phyloP scores from a whole-genome alignment of 2,113 vertebrate genomes.

The Upupa epops region DNA sequence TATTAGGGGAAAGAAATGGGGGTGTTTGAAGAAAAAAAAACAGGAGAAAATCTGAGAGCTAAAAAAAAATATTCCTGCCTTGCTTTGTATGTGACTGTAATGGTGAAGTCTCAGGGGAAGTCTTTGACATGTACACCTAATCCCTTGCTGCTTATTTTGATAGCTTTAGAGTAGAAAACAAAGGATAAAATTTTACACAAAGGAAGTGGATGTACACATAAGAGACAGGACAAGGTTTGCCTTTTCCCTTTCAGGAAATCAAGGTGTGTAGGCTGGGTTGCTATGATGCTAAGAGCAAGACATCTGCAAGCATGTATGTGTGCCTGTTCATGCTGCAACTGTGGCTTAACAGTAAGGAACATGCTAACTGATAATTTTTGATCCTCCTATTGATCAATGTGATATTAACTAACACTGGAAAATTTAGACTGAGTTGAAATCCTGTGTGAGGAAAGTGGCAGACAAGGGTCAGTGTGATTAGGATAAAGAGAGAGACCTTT shows the following conservation, averaged over 20 bases:
- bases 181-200: neutral
- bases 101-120: neutral
- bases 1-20: neutral
- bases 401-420: neutral
- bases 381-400: neutral
- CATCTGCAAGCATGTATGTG: fast-evolving
- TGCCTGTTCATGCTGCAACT: fast-evolving
- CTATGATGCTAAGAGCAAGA: neutral
- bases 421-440: neutral
- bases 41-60: neutral
- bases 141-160: neutral
- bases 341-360: neutral
- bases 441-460: neutral
- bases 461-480: neutral
- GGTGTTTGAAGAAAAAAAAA: neutral
- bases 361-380: neutral
- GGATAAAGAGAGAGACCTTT: neutral
- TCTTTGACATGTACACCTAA: neutral
- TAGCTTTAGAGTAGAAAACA: neutral
- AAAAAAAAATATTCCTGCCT: neutral
- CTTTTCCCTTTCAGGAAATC: neutral
- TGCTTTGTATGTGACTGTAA: neutral
- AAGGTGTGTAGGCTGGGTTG: neutral
- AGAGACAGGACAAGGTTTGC: neutral
- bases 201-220: neutral